phyloP scores from a whole-genome alignment of 2,113 vertebrate genomes.

The Callipepla californica region DNA sequence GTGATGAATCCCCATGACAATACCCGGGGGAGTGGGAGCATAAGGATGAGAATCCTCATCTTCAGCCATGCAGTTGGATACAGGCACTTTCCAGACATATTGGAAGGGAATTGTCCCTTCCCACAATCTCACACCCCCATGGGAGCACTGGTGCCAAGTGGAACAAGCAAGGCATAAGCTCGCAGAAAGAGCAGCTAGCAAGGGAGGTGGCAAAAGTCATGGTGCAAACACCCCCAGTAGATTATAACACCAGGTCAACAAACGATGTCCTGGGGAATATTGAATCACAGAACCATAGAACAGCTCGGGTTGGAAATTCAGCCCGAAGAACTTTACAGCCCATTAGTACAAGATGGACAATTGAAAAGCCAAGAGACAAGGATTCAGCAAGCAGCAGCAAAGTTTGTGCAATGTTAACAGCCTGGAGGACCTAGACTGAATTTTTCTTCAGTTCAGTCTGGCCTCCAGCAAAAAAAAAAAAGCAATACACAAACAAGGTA shows the following conservation, averaged over 20 bases:
- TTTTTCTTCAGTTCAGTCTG: neutral
- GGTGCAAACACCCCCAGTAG: neutral
- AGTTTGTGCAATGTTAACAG: neutral
- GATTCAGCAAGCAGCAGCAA: neutral
- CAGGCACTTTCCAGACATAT: neutral
- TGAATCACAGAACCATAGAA: neutral
- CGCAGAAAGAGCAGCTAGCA: neutral
- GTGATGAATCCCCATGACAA: neutral
- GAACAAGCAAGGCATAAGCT: neutral
- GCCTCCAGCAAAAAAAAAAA: neutral
- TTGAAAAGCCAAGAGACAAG: neutral
- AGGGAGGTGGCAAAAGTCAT: neutral
- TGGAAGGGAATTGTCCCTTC: neutral
- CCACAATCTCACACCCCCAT: neutral
- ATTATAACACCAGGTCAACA: neutral
- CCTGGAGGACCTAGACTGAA: neutral
- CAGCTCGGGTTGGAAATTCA: neutral
- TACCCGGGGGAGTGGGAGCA: neutral
- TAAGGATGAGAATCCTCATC: neutral
- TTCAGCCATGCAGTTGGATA: neutral
- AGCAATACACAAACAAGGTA: neutral
- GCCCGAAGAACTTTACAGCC: neutral
- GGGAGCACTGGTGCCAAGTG: neutral
- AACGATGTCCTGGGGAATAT: neutral
- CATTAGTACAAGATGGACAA: neutral